Conservation (phyloP, 2,888 invertebrate species). For the Meghimatium bilineatum region DNA sequence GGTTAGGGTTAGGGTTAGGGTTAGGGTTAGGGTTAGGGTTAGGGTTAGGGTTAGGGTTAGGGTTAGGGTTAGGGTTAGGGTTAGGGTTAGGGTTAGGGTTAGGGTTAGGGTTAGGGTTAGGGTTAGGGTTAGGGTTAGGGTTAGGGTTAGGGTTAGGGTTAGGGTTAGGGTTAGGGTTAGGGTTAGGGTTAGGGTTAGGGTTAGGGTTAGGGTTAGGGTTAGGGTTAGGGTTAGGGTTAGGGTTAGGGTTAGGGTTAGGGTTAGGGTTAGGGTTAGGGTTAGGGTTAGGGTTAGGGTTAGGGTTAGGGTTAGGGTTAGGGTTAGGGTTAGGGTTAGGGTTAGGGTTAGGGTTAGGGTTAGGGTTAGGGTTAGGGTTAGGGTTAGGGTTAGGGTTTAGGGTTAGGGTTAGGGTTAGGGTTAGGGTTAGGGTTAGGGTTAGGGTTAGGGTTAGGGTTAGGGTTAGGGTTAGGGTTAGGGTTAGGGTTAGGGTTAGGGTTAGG, state of each 20-base stretch:
- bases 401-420: conserved; percentile 19
- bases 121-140: neutral
- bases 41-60: too few relatives aligned
- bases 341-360: conserved; percentile 38
- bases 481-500: too few relatives aligned
- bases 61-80: too few relatives aligned
- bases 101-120: too few relatives aligned
- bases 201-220: conserved; percentile 26
- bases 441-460: conserved; percentile 20
- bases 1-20: conserved; percentile 49
- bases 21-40: conserved; percentile 45
- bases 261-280: neutral
- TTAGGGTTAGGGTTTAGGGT: conserved; percentile 28
- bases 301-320: conserved; percentile 48
- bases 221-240: conserved; percentile 50
- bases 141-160: neutral
- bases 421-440: conserved; percentile 24
- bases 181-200: conserved; percentile 42
- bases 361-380: conserved; percentile 38
- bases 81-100: too few relatives aligned
- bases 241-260: conserved; percentile 50
- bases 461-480: too few relatives aligned
- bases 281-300: conserved; percentile 45
- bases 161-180: neutral
- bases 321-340: conserved; percentile 40